Percentiles rank a stretch among this genome's conserved stretches.
Conservation (phyloP, 2,797 vertebrate species). For the Falco peregrinus region DNA sequence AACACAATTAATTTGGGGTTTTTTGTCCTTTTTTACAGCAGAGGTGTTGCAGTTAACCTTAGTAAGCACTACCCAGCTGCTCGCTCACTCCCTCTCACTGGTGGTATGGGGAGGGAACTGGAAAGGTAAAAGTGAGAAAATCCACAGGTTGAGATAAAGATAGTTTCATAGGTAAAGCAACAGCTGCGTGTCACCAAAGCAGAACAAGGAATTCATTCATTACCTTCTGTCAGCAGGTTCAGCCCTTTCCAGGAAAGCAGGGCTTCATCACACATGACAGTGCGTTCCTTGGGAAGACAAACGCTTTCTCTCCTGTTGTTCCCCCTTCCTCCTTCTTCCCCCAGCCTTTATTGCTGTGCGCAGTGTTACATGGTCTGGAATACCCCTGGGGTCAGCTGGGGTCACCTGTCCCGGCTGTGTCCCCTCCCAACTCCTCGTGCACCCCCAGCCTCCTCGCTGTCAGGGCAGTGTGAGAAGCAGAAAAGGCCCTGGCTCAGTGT, state of each 20-base stretch:
- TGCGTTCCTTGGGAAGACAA: not conserved
- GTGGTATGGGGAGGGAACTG: rapidly evolving
- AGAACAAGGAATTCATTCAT: not conserved
- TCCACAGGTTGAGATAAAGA: not conserved
- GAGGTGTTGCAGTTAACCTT: not conserved
- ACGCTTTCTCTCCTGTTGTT: rapidly evolving
- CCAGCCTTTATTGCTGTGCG: no score
- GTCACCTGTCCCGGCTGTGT: not conserved
- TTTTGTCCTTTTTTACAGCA: not conserved
- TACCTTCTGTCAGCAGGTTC: not conserved
- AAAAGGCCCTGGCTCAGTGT: not conserved
- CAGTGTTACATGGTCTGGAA: no score
- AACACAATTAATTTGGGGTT: not conserved
- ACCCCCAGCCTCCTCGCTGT: not conserved
- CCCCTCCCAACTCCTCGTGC: not conserved
- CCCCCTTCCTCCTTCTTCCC: not conserved
- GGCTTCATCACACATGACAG: rapidly evolving
- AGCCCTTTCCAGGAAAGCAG: not conserved
- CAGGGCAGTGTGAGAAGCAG: not conserved
- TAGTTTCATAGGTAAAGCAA: not conserved
- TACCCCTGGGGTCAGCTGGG: not conserved
- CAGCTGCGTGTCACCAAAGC: not conserved
- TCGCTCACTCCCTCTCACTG: not conserved
- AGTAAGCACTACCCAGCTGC: rapidly evolving
- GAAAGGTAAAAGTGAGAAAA: not conserved